These are phyloP conservation scores for Reticulitermes speratus DNA, from an alignment of 1,140 invertebrate species.

Conservation along the genomic window DNA sequence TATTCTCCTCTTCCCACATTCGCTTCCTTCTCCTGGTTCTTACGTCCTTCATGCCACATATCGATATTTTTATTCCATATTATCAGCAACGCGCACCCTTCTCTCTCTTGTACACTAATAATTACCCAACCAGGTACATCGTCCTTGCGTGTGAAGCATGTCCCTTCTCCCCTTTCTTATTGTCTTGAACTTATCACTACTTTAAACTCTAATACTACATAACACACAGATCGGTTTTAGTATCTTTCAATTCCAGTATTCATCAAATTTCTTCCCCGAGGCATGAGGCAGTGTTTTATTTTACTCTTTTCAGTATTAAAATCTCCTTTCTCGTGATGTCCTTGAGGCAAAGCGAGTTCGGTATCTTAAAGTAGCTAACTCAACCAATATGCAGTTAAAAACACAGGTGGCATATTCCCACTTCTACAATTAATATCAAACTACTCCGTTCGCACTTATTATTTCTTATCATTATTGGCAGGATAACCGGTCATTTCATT, in stretches of 20 bases:
- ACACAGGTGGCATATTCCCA: too few species aligned
- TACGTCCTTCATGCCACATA: neutral
- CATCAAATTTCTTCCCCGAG: neutral
- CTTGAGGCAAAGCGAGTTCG: neutral
- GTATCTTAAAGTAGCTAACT: too few species aligned
- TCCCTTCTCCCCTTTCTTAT: too few species aligned
- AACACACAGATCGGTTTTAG: neutral
- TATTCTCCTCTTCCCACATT: too few species aligned
- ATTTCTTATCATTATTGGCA: too few species aligned
- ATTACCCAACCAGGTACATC: neutral
- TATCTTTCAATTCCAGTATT: neutral
- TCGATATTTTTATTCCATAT: neutral
- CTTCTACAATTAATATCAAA: too few species aligned
- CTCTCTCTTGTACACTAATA: too few species aligned
- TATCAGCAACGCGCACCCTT: neutral
- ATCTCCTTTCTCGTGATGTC: neutral
- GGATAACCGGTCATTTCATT: too few species aligned
- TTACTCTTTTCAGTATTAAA: neutral
- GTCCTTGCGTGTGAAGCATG: neutral
- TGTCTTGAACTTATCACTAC: neutral
- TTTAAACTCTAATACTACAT: too few species aligned
- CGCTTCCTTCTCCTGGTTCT: too few species aligned
- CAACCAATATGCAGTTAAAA: too few species aligned
- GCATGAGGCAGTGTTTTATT: neutral
- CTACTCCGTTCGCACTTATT: too few species aligned